These are phyloP conservation scores for Haemorhous mexicanus DNA, from an alignment of 2,113 vertebrate species.

Conservation along the genomic window DNA sequence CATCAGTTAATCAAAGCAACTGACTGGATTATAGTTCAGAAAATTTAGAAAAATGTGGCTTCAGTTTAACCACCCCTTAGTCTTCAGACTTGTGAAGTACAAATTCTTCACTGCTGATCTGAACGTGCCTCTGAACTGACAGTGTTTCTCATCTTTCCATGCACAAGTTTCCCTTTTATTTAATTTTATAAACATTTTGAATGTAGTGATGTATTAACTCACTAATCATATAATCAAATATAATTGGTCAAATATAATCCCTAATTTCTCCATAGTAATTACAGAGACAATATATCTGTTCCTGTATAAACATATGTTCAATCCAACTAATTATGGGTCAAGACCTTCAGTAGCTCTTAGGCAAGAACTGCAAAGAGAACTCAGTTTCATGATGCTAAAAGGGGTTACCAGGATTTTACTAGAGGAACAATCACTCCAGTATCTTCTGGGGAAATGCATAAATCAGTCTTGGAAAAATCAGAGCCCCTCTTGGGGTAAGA, in stretches of 20 bases:
- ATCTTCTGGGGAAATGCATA: not conserved
- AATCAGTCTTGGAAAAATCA: not conserved
- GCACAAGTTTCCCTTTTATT: not conserved
- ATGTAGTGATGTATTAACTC: not conserved
- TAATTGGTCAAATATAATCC: not conserved
- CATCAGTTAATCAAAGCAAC: not conserved
- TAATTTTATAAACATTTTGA: not conserved
- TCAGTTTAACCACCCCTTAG: not conserved
- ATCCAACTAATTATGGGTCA: not conserved
- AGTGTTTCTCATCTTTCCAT: fast-evolving
- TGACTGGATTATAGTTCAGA: not conserved
- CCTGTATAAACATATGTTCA: not conserved
- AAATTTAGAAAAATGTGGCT: not conserved
- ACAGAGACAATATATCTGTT: not conserved
- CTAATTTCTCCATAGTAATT: not conserved
- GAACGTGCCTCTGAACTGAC: not conserved
- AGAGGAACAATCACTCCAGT: not conserved
- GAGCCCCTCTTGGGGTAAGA: not conserved
- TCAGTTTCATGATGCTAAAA: not conserved
- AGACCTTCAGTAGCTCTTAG: not conserved
- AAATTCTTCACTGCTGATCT: not conserved
- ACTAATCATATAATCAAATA: too few species aligned
- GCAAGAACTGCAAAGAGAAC: not conserved
- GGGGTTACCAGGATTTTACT: not conserved
- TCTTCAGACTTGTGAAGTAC: not conserved